Evolutionary conservation across 1,140 invertebrate genomes (phyloP), one percentile per base, ranked within the genome.

Genomic region (Calosoma granatense): DNA sequence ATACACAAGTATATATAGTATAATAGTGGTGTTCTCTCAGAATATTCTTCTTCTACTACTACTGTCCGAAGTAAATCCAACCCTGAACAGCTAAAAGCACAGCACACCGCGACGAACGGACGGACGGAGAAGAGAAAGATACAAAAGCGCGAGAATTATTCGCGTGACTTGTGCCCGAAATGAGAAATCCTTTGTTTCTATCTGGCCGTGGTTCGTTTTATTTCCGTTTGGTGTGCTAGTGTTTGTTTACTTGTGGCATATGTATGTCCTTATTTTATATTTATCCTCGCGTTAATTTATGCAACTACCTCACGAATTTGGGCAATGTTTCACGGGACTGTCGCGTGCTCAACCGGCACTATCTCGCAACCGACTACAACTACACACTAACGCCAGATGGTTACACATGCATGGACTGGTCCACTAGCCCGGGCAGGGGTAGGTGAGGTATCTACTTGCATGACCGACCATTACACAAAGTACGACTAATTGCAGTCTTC

Each of bases 231-330:
- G 56, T 57, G 56, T 59, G 57, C 52, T 22, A 20, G 41, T 41
- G 53, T 59, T 60, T 60, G 56, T 57, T 59, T 59, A 60, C 52
- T 22, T 22, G 41, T 41, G 53, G 22, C 19, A 54, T 54, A 21
- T 54, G n/a, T 9, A 36, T 36, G 26, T 36, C 26, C 26, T 36
- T 36, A 36, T 6, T 36, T 36, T 36, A 54, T n/a, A 60, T 65
- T 64, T 66, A 67, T 66, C 66, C 63, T 61, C 61, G 66, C 66
- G 66, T 61, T 67, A 67, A 67, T 67, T 65, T 67, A 67, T 67
- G 64, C 66, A 59, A 59, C 56, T 61, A 57, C 56, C 30, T 57
- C 66, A 67, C 14, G 20, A 54, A 36, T 36, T 36, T 36, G 26
- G 26, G 26, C 26, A 36, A 36, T 36, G 26, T 36, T 36, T 36